Base-by-base conservation (phyloP, 2,888 invertebrate species). In the Xanthorhoe spadicearia region DNA sequence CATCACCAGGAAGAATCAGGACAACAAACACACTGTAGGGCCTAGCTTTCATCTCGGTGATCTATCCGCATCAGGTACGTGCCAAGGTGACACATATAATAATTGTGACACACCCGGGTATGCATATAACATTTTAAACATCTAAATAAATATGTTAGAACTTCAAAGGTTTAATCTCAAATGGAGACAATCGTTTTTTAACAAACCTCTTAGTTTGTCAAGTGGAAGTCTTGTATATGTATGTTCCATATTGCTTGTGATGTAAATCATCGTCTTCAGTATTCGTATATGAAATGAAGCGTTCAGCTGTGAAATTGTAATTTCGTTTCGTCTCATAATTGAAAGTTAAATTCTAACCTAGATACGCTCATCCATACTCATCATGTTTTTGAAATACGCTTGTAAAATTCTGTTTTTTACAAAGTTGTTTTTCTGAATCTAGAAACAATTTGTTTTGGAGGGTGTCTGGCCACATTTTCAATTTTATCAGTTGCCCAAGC, bases 341-440 rank as follows among this genome's bases (percentile, higher is more conserved):
- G 66, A 66, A 69, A 57, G 60, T 60, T 55, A 64, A 71, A 67
- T 67, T 63, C 43, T 57, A 63, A 69, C 69, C 61, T 66, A 67
- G 63, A 65, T 70, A 67, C 61, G 35, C 43, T 52, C 46, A 35
- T 64, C 13, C 50, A 58, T 58, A 58, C 18, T 59, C 18, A 56
- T 50, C 51, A 48, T 51, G 28, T 35, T 51, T 52, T 64, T 28
- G 4, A 50, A 38, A 46, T n/a, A 50, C 8, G 8, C 17, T 17
- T 48, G 15, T 6, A 13, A 17, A 17, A 6, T 7, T 17, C 7
- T 48, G 15, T 15, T 46, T 13, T 46, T 46, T 4, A n/a, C 13
- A 13, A 15, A 15, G 7, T 15, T 17, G 15, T 48, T 17, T 15
- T 48, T 48, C 15, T 48, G 7, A 17, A 7, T 43, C 9, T 10